Conservation (phyloP, 2,797 vertebrate species). For the Scyliorhinus canicula region DNA sequence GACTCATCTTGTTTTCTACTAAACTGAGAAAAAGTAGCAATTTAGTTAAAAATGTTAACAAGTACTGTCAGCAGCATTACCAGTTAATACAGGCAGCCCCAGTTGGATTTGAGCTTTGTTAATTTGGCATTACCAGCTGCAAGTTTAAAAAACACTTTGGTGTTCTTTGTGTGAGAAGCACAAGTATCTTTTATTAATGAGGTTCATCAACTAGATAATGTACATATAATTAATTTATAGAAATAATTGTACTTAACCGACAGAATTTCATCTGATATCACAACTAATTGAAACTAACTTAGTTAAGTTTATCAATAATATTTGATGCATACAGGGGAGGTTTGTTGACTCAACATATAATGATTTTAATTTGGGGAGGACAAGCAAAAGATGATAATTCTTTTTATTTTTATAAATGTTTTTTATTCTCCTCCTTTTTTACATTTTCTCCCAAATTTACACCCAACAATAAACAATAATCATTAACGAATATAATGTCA, state of each 20-base stretch:
- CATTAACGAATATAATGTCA: no score
- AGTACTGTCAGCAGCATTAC: neutral
- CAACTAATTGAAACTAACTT: neutral
- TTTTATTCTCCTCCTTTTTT: no score
- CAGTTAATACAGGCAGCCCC: neutral
- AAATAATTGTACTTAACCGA: neutral
- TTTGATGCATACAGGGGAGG: neutral
- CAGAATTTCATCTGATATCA: neutral
- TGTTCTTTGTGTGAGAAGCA: neutral
- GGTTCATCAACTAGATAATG: neutral
- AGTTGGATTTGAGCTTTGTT: neutral
- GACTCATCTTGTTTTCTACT: conserved; percentile 73
- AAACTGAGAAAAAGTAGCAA: conserved; percentile 36
- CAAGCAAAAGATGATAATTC: neutral
- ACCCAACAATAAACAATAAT: no score
- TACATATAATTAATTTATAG: no score
- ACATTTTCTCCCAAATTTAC: no score
- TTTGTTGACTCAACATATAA: neutral
- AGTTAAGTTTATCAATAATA: neutral
- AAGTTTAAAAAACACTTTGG: neutral
- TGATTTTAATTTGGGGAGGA: neutral
- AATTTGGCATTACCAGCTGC: neutral
- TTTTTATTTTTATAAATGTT: no score
- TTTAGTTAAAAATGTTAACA: conserved; percentile 23
- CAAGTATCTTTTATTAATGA: neutral